A percentile compares a stretch with the other conserved stretches of the same genome.
Evolutionary conservation across 2,797 vertebrate genomes (phyloP).

Genomic region (Hoplostethus atlanticus): DNA sequence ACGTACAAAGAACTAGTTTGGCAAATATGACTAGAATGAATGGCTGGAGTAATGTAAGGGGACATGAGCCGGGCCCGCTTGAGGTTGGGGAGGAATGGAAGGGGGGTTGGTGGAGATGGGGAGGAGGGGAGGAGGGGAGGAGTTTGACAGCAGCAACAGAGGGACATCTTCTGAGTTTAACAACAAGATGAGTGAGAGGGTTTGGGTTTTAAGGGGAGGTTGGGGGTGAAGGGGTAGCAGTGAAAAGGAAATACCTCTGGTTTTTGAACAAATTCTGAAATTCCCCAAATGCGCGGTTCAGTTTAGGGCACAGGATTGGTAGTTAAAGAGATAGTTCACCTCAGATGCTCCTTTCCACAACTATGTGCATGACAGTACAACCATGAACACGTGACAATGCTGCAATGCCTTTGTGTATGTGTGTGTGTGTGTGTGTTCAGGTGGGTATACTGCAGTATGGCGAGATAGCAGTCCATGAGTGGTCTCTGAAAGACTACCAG

Average conservation of each 20-base stretch:
- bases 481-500: conserved; percentile 91
- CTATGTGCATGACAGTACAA: conserved; percentile 21
- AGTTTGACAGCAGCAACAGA: background rate
- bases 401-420: conserved; percentile 32
- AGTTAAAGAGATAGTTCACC: conserved; percentile 64
- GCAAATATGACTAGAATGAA: conserved; percentile 65
- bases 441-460: conserved; percentile 96
- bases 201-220: conserved; percentile 49
- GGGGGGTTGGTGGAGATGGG: background rate
- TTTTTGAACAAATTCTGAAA: conserved; percentile 78
- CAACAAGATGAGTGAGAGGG: conserved; percentile 53
- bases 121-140: background rate
- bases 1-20: conserved; percentile 53
- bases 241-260: conserved; percentile 83
- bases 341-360: conserved; percentile 50
- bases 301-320: conserved; percentile 59
- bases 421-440: conserved; percentile 71
- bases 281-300: conserved; percentile 68
- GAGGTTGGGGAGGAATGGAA: conserved; percentile 53
- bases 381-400: conserved; percentile 36
- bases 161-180: conserved; percentile 42
- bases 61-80: conserved; percentile 51
- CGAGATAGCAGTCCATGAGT: conserved; percentile 91
- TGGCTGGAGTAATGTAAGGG: conserved; percentile 59
- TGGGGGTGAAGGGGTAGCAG: conserved; percentile 46